These are phyloP conservation scores for Notocelia uddmanniana DNA, from an alignment of 2,888 invertebrate species.

Conservation along the genomic window DNA sequence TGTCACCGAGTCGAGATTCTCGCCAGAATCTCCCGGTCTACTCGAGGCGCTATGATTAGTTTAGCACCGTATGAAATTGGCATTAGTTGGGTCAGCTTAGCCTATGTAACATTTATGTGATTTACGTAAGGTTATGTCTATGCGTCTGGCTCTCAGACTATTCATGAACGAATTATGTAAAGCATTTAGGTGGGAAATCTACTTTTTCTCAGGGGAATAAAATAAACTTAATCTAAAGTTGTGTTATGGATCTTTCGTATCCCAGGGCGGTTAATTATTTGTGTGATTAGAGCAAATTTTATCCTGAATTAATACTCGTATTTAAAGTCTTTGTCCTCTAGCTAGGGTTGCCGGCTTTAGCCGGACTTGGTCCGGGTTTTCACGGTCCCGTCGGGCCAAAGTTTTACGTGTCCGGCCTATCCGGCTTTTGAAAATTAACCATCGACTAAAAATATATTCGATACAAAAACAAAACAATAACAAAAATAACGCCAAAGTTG, in stretches of 20 bases:
- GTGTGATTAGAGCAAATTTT: too few relatives aligned
- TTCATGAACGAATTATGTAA: neutral
- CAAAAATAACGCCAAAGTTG: too few relatives aligned
- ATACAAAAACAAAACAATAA: too few relatives aligned
- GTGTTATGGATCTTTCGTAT: neutral
- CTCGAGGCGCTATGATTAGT: conserved; percentile 9
- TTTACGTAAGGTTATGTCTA: conserved; percentile 8
- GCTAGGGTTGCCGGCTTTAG: too few relatives aligned
- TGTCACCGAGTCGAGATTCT: neutral
- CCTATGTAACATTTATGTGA: conserved; percentile 12
- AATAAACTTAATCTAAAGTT: neutral
- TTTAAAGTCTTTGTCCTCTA: too few relatives aligned
- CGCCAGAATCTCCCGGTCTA: conserved; percentile 5
- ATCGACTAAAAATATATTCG: too few relatives aligned
- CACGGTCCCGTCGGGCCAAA: too few relatives aligned
- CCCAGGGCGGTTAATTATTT: too few relatives aligned
- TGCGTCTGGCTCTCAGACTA: neutral
- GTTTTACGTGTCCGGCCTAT: too few relatives aligned
- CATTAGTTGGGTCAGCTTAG: conserved; percentile 4
- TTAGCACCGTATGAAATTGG: conserved; percentile 24
- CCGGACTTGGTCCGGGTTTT: too few relatives aligned
- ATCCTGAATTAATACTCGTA: too few relatives aligned
- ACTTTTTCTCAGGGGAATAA: neutral
- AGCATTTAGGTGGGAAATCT: neutral
- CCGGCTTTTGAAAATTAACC: too few relatives aligned